Evolutionary conservation across 2,113 vertebrate species (phyloP).

Genomic region (Capricornis sumatraensis): DNA sequence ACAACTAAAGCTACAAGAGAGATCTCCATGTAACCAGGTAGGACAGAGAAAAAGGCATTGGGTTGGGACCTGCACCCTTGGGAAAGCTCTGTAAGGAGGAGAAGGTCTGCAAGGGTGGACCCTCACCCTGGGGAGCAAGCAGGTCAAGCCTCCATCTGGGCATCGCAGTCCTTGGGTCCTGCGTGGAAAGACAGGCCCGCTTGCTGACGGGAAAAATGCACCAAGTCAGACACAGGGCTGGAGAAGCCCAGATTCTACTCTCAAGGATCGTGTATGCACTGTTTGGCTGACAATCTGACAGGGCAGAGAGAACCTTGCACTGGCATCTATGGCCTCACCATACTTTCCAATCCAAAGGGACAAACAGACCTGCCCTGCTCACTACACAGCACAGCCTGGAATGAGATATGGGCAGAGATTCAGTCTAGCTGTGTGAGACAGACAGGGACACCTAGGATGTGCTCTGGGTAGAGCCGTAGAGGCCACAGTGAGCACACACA

Average conservation of each 20-base stretch:
- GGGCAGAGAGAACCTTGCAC: neutral
- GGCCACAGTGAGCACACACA: neutral
- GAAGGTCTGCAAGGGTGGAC: neutral
- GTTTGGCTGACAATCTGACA: neutral
- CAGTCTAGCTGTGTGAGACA: neutral
- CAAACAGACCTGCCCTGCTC: neutral
- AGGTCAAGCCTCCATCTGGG: neutral
- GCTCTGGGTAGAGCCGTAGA: neutral
- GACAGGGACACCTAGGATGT: neutral
- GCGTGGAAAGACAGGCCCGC: rapidly evolving
- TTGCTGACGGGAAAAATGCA: neutral
- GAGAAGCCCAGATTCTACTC: neutral
- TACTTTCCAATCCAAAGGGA: neutral
- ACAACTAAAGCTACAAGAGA: neutral
- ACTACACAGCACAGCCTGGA: neutral
- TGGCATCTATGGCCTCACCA: neutral
- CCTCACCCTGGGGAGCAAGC: neutral
- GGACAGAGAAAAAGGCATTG: neutral
- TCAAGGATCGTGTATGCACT: neutral
- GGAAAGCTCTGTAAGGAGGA: neutral
- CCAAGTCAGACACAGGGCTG: neutral
- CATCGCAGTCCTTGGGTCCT: neutral
- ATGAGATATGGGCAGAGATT: neutral
- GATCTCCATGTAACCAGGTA: neutral
- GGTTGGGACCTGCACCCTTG: neutral